Conservation (phyloP, 2,113 vertebrate genomes). For the Crotalus horridus region DNA sequence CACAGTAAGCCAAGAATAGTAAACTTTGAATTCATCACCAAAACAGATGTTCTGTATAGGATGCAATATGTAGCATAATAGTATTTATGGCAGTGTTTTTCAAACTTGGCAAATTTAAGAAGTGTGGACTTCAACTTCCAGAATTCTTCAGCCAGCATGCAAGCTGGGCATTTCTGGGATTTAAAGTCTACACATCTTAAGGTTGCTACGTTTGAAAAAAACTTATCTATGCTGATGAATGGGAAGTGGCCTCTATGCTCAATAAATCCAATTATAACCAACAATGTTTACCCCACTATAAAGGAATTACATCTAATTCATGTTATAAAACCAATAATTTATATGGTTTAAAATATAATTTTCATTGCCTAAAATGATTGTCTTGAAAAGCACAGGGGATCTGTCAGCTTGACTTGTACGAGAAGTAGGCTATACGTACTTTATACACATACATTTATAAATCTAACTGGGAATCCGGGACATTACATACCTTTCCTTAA, state of each 20-base stretch:
- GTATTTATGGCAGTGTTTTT: neutral
- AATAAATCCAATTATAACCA: neutral
- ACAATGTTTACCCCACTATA: neutral
- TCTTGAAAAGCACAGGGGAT: neutral
- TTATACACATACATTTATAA: neutral
- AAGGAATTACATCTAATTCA: neutral
- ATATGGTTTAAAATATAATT: neutral
- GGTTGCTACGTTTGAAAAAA: neutral
- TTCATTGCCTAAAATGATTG: neutral
- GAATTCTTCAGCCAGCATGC: neutral
- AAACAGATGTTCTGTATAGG: neutral
- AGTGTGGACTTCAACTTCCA: neutral
- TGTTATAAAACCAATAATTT: neutral
- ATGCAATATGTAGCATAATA: neutral
- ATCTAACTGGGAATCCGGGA: neutral
- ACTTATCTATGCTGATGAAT: neutral
- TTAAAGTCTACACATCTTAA: neutral
- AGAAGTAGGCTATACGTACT: neutral
- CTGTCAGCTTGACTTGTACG: neutral
- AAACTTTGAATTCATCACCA: neutral
- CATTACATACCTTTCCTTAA: conserved; percentile 83
- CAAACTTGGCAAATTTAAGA: neutral
- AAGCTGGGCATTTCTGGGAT: neutral
- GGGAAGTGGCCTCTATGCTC: neutral
- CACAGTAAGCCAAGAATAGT: neutral